Evolutionary conservation across 64 coral and sea anemone genomes (phyloP), one percentile per base, ranked within the genome.

Genomic region (Pocillopora damicornis): DNA sequence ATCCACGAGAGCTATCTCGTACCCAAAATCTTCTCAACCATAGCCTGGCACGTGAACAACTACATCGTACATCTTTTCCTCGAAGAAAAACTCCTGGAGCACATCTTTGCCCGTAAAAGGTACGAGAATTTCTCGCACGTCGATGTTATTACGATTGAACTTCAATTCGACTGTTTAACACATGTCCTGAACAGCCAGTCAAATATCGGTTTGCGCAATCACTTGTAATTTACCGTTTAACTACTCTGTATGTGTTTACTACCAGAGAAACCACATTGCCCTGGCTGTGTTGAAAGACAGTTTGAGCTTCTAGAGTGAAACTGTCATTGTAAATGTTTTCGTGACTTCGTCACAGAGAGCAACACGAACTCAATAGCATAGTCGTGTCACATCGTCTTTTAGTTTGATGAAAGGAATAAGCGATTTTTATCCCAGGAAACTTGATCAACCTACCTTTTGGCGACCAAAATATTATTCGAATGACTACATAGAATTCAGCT

Each of bases 231-330:
- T 65, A 72, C 9, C 62, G 45, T 72, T 73, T 85, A 18, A 85
- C 67, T 71, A 71, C 67, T 11, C 25, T 23, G 65, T 73, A 85
- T 25, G 35, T 22, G 23, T 58, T 66, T 30, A 58, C 1, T 23
- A 1, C 25, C 58, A 25, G 72, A 58, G 8, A 4, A 10, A 63
- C 12, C 64, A 58, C 20, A 37, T 14, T 37, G 35, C 37, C 65
- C 51, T 7, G 3, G 63, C 68, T 73, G 42, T 58, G 64, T 85
- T 85, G 81, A 85, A 85, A 85, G 81, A 58, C 67, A 71, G 22
- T 34, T 57, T 26, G 18, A 13, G 20, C 10, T 13, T 20, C 15
- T 73, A 13, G 38, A 37, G 1, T 73, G 37, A 11, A 15, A 4
- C 1, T 56, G 75, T 77, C 57, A 56, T 20, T 6, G 42, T 56